Conservation (phyloP, 1,140 invertebrate species). For the Frieseomelitta varia region DNA sequence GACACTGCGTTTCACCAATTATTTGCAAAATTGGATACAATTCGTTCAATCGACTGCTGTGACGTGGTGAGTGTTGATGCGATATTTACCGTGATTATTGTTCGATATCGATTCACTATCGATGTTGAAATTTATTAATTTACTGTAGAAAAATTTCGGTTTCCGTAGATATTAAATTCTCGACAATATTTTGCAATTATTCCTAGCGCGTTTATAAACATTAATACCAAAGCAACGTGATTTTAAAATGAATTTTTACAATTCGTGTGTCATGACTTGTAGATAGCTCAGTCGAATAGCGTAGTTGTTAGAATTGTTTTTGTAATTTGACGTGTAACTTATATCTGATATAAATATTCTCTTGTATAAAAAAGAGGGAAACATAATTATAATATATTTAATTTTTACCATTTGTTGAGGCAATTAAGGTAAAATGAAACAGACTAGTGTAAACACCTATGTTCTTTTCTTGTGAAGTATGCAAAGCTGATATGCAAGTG, state of each 20-base stretch:
- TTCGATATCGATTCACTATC: not conserved
- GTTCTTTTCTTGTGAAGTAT: constrained; percentile 1
- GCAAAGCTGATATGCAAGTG: not conserved
- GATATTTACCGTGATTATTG: not conserved
- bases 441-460: not conserved
- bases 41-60: not conserved
- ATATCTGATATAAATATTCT: not conserved
- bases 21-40: not conserved
- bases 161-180: not conserved
- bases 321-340: not conserved
- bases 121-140: not conserved
- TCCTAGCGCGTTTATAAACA: not conserved
- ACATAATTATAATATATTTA: not conserved
- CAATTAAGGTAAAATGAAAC: not conserved
- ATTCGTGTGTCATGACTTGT: not conserved
- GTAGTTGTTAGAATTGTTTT: not conserved
- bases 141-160: not conserved
- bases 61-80: constrained; percentile 6
- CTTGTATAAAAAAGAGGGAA: not conserved
- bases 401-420: not conserved
- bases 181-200: not conserved
- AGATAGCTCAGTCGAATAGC: not conserved
- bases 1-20: not conserved
- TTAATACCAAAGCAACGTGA: not conserved
- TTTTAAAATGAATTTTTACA: not conserved